A percentile compares a stretch with the other conserved stretches of the same genome.
These are phyloP conservation scores for Hyposmocoma kahamanoa DNA, from an alignment of 1,140 invertebrate species.

Conservation along the genomic window DNA sequence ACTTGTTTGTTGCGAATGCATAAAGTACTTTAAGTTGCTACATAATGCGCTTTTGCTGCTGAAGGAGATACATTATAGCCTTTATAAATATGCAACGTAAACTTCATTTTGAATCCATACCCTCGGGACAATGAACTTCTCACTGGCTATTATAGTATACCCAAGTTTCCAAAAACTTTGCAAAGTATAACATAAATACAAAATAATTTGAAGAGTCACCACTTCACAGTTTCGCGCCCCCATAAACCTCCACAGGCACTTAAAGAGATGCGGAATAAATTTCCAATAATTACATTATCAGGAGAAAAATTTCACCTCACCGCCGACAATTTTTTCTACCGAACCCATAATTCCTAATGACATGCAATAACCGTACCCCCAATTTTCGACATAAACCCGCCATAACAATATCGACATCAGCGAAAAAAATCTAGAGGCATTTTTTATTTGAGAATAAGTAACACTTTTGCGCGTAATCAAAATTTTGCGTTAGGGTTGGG, in stretches of 20 bases:
- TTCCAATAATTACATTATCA: conserved; percentile 72
- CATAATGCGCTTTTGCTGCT: conserved; percentile 30
- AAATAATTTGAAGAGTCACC: too few species aligned
- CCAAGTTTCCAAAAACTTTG: too few species aligned
- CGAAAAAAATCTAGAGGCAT: conserved; percentile 57
- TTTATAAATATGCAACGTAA: too few species aligned
- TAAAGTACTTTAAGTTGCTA: neutral
- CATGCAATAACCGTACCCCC: conserved; percentile 73
- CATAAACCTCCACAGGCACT: conserved; percentile 30
- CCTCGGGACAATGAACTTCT: too few species aligned
- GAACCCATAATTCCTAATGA: conserved; percentile 73
- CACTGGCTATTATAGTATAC: too few species aligned
- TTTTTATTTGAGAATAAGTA: conserved; percentile 72
- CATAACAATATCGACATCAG: conserved; percentile 74
- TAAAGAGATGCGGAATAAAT: conserved; percentile 54
- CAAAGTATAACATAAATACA: too few species aligned
- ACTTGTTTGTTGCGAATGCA: conserved; percentile 31
- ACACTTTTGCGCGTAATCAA: conserved; percentile 69
- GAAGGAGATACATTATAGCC: conserved; percentile 45
- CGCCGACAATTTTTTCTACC: conserved; percentile 54
- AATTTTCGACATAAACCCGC: conserved; percentile 72
- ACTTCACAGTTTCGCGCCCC: too few species aligned
- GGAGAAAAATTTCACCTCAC: conserved; percentile 39
- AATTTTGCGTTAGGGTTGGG: conserved; percentile 43
- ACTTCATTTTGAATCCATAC: too few species aligned